These are phyloP conservation scores for Tethya wilhelma DNA, from an alignment of 37 sponge, comb jelly and placozoan genomes.

Conservation along the genomic window DNA sequence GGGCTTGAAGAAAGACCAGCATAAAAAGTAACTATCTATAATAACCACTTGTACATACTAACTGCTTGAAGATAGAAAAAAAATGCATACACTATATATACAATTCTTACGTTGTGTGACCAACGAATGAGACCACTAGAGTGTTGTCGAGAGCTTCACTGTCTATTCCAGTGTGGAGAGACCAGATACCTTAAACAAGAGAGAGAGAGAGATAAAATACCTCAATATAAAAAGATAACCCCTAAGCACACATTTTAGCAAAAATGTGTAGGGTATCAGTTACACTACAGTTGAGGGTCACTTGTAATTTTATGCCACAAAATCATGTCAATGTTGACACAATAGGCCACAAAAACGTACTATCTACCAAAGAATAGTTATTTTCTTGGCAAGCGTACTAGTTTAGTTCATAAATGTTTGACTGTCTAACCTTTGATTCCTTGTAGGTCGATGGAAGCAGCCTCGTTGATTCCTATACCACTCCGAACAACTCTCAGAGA, in stretches of 20 bases:
- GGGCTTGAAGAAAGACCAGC: too few relatives aligned
- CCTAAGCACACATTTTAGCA: too few relatives aligned
- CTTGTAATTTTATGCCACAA: too few relatives aligned
- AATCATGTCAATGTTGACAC: too few relatives aligned
- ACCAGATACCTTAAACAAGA: slow-evolving; percentile 72
- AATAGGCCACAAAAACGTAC: too few relatives aligned
- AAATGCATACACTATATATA: too few relatives aligned
- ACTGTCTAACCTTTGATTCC: slow-evolving; percentile 65
- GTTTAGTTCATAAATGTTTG: too few relatives aligned
- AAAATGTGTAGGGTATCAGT: too few relatives aligned
- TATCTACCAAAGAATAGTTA: too few relatives aligned
- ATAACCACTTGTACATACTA: background rate
- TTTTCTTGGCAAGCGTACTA: too few relatives aligned
- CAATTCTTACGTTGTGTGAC: slow-evolving; percentile 73
- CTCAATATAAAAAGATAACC: background rate
- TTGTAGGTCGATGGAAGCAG: slow-evolving; percentile 78
- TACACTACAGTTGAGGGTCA: too few relatives aligned
- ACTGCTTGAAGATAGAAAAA: too few relatives aligned
- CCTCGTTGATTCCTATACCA: slow-evolving; percentile 94
- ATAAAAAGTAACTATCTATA: background rate
- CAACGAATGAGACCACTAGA: slow-evolving; percentile 82
- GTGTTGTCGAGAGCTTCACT: slow-evolving; percentile 55
- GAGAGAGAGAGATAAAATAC: background rate
- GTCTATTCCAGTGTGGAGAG: slow-evolving; percentile 43
- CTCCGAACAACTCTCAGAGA: slow-evolving; percentile 83